Conservation (phyloP, 2,888 invertebrate species). For the Lithophane socia region DNA sequence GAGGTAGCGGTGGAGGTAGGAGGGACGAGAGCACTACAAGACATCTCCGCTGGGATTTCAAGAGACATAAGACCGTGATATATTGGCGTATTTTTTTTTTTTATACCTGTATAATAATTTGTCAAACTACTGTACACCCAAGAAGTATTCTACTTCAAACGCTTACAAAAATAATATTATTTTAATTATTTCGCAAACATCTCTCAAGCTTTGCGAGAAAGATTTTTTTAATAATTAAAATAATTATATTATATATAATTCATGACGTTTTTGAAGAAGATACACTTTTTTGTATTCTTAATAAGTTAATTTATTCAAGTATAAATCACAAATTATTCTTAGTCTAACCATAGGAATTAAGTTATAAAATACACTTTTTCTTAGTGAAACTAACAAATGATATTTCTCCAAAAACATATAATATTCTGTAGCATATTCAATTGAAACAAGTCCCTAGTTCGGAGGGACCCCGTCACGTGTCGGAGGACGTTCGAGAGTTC, state of each 20-base stretch:
- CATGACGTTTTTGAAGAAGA: background rate
- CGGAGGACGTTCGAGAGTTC: conserved; percentile 43
- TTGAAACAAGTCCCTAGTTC: conserved; percentile 12
- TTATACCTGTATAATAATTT: too few species aligned
- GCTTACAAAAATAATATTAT: background rate
- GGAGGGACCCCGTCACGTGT: conserved; percentile 36
- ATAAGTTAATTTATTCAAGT: background rate
- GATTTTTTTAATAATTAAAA: background rate
- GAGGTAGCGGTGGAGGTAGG: conserved; percentile 8
- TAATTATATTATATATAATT: background rate
- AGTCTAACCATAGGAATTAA: too few species aligned
- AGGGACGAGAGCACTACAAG: conserved; percentile 41
- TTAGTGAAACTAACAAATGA: background rate
- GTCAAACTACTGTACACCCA: too few species aligned
- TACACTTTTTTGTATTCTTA: background rate
- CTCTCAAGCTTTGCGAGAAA: background rate
- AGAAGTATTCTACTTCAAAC: too few species aligned
- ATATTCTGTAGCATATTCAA: background rate
- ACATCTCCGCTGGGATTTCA: conserved; percentile 39
- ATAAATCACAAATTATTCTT: background rate
- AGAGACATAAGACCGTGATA: conserved; percentile 10
- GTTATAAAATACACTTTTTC: background rate
- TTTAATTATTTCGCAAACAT: background rate
- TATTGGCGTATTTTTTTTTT: background rate
- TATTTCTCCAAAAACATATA: background rate